Evolutionary conservation across 1,140 invertebrate species (phyloP), one percentile per base, ranked within the genome.

Genomic region (Drosophila seguyi): DNA sequence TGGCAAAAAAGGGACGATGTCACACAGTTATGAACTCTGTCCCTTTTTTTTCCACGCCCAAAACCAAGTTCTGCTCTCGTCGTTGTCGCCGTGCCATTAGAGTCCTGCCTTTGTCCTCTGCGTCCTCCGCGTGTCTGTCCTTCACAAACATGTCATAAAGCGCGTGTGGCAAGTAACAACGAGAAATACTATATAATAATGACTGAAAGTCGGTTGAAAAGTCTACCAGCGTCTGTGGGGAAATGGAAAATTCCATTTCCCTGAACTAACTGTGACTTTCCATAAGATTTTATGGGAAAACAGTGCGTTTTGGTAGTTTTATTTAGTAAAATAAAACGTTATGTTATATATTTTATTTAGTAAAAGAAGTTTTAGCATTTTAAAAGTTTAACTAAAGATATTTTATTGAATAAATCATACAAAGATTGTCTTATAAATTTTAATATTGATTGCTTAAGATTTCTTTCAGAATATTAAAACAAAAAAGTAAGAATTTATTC

Each of bases 61-160:
- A 66, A 69, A 22, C 59, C 27, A 27, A 16, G n/a, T 48, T 18
- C 18, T 20, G 11, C 44, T 18, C 42, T 18, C 42, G 2, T 29
- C 10, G 25, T 20, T n/a, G 25, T 29, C 38, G 25, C 14, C 25
- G 10, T 20, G 52, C 52, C 34, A 53, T 53, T 53, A 53, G 34
- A 53, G 52, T 53, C 52, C 52, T 38, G 52, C 52, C 52, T 55
- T 36, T 55, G 52, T 55, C 52, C 52, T 55, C 22, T 22, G 52
- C 25, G 20, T 55, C 34, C 52, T 53, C 38, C 44, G 27, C 39
- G 25, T 45, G 55, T 77, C 74, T 81, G 83, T 79, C 83, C 83
- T 87, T 87, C 75, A 81, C 47, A 59, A 55, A 66, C 58, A 73
- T 88, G 67, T 77, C 84, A 78, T 87, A 84, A 81, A 69, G 83